Conservation (phyloP, 2,888 invertebrate species). For the Lottia scabra region DNA sequence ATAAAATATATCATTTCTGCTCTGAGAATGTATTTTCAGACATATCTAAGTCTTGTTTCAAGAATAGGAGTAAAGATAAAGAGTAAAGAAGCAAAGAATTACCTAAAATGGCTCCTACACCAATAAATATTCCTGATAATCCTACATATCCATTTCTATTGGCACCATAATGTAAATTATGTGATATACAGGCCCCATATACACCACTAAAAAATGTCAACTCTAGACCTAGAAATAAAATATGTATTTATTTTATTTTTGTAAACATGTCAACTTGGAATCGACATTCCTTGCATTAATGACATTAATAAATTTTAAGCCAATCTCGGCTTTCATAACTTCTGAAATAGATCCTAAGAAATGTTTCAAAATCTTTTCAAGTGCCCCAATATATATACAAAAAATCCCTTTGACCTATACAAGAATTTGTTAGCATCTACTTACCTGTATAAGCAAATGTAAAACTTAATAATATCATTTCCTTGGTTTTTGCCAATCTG, state of each 20-base stretch:
- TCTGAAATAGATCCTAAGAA: too few relatives aligned
- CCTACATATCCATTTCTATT: conserved; percentile 89
- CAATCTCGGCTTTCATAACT: too few relatives aligned
- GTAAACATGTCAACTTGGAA: too few relatives aligned
- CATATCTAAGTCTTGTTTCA: too few relatives aligned
- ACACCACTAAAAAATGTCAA: conserved; percentile 96
- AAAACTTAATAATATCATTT: conserved; percentile 86
- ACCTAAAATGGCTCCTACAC: conserved; percentile 93
- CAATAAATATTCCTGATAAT: conserved; percentile 93
- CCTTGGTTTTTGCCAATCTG: conserved; percentile 81
- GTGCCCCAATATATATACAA: too few relatives aligned
- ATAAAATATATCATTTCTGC: too few relatives aligned
- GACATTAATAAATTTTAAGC: too few relatives aligned
- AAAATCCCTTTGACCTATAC: neutral
- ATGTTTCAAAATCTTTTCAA: too few relatives aligned
- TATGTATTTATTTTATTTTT: neutral
- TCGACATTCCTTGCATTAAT: too few relatives aligned
- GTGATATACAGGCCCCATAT: conserved; percentile 92
- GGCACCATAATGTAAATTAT: conserved; percentile 80
- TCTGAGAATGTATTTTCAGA: too few relatives aligned
- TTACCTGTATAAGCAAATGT: conserved; percentile 92
- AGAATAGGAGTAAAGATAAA: too few relatives aligned
- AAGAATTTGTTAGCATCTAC: conserved; percentile 24
- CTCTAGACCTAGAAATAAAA: conserved; percentile 79
- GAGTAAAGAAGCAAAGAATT: conserved; percentile 48